Percentiles rank a stretch among this genome's conserved stretches.
phyloP scores from a whole-genome alignment of 2,888 invertebrate species.

The Holacanthella duospinosa region DNA sequence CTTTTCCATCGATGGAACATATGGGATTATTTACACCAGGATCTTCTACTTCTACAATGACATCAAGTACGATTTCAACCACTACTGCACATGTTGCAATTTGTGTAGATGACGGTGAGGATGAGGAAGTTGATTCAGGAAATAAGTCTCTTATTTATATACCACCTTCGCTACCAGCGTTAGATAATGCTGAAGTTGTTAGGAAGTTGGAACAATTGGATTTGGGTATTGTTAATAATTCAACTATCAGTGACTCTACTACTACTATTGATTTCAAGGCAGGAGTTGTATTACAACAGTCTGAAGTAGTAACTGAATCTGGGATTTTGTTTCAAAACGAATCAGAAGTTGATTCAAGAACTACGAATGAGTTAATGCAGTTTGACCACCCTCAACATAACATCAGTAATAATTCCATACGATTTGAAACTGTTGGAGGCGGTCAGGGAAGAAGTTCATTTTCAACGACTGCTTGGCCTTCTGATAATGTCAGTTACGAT shows the following conservation, averaged over 20 bases:
- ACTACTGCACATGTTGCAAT: not conserved
- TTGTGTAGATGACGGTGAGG: not conserved
- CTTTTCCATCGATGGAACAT: not conserved
- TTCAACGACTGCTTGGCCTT: not conserved
- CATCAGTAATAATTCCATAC: not conserved
- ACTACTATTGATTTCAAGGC: not conserved
- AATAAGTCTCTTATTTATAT: not conserved
- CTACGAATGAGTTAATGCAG: not conserved
- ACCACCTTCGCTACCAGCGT: not conserved
- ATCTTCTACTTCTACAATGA: too few species aligned
- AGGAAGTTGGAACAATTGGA: not conserved
- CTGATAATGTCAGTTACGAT: slow-evolving; percentile 47
- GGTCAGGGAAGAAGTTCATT: not conserved
- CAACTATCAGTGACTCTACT: not conserved
- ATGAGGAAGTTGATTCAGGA: not conserved
- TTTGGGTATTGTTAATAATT: too few species aligned
- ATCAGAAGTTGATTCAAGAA: too few species aligned
- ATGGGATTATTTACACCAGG: too few species aligned
- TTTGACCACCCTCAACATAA: not conserved
- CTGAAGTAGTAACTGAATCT: too few species aligned
- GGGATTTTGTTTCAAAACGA: not conserved
- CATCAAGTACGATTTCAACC: not conserved
- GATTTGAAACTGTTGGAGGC: not conserved
- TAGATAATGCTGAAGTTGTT: not conserved
- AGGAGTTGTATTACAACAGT: not conserved